Base-by-base conservation (phyloP, 1,140 invertebrate species). In the Hycleus phaleratus region DNA sequence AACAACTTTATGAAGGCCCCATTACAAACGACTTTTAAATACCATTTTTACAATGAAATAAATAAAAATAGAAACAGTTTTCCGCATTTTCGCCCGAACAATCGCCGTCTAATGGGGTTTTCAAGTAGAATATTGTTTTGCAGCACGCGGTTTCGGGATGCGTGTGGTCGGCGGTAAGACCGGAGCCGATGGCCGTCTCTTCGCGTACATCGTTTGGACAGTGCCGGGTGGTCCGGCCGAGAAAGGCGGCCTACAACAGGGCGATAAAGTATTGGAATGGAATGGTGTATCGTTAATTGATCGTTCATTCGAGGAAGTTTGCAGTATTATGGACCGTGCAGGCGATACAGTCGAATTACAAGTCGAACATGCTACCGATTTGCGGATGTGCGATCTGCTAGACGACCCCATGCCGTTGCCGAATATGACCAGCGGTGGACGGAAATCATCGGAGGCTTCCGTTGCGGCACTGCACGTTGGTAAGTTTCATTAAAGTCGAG, bases 101-200 rank as follows among this genome's bases (percentile, higher is more conserved):
- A 32, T 7, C 32, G 32, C 32, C 32, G 32, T 7, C 32, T 7
- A 4, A 32, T 32, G 4, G 4, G 9, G 40, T 42, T 42, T 42
- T 6, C 10, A 42, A 9, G 46, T 50, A 56, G 9, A 12, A 46
- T 42, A 56, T 61, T 40, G 7, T 69, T 32, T 32, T 70, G 5
- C 62, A 93, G 91, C 88, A 53, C 82, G 89, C 67, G 92, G 92
- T 55, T 93, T 95, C 69, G 93, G 93, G 2, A 91, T 97, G 89
- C 81, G 91, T 58, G 88, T 97, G 3, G 91, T 95, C 3, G 93
- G 92, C 4, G 93, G 93, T 11, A 94, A 94, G 71, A 83, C 85
- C 3, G 86, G 85, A 12, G 76, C 82, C 3, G 90, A 92, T 72
- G 91, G 91, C 4, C 82, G 85, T 12, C 82, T 94, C 46, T 91